A percentile compares a stretch with the other conserved stretches of the same genome.
These are phyloP conservation scores for Solen grandis DNA, from an alignment of 1,140 invertebrate species.

Conservation along the genomic window DNA sequence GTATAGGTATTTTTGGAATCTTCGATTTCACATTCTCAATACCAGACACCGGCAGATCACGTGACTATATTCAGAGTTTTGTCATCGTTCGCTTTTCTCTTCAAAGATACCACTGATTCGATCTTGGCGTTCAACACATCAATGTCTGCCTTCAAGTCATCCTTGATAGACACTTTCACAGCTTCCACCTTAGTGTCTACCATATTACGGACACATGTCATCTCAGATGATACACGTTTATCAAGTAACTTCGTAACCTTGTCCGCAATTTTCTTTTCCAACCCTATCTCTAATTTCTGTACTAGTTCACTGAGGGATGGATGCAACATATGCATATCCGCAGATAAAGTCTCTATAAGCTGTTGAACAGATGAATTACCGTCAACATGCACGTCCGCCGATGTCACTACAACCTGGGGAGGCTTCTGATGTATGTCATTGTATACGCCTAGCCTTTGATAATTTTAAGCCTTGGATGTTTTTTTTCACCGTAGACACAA, in stretches of 20 bases:
- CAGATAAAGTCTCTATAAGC: conserved; percentile 10
- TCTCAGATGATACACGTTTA: conserved; percentile 27
- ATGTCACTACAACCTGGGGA: too few relatives aligned
- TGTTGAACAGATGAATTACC: conserved; percentile 12
- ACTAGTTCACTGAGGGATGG: conserved; percentile 18
- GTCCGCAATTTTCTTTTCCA: conserved; percentile 24
- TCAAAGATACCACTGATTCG: conserved; percentile 4
- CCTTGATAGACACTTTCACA: conserved; percentile 10
- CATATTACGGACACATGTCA: conserved; percentile 14
- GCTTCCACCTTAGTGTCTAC: conserved; percentile 2
- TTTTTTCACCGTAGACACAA: neutral
- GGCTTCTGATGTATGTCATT: neutral
- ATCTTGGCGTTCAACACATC: conserved; percentile 14
- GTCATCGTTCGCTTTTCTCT: too few relatives aligned
- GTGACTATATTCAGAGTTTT: too few relatives aligned
- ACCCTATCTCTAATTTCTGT: conserved; percentile 5
- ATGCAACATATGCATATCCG: conserved; percentile 26
- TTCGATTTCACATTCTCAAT: too few relatives aligned
- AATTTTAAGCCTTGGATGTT: neutral
- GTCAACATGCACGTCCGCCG: conserved; percentile 13
- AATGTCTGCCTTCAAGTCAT: conserved; percentile 4
- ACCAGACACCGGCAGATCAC: too few relatives aligned
- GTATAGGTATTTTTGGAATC: too few relatives aligned
- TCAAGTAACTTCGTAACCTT: conserved; percentile 21
- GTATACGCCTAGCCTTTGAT: neutral